Evolutionary conservation across 2,113 vertebrate species (phyloP), one percentile per base, ranked within the genome.

Genomic region (Silurus meridionalis): DNA sequence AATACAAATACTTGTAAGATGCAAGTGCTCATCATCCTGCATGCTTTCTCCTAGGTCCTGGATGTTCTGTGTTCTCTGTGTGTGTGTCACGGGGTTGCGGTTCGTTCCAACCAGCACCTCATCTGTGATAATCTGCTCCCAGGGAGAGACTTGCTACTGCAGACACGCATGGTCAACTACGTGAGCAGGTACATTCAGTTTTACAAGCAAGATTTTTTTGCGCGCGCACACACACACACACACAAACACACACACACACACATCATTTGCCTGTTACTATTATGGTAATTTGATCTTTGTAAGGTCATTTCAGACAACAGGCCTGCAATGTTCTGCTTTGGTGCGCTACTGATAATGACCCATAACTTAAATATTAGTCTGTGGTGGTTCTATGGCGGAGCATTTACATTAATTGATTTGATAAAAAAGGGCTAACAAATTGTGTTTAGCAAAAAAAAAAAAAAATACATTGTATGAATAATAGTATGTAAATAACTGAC

Each of bases 111-210:
- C 94, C 98, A 99, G 89, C 96, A 99, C 88, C 94, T 99, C 82
- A 99, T 99, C 90, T 99, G 98, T 93, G 98, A 99, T 91, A 98
- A 99, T 90, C 95, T 99, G 13, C 96, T 99, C 55, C 97, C 98
- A 5, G 97, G 97, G 86, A 93, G 98, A 94, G 98, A 99, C 77
- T 92, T 99, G 4, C 92, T 99, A 8, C 91, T 99, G 84, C 98
- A 99, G 91, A 99, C 97, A 0, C 95, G 97, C 0, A 96, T 99
- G 82, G 95, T 97, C 87, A 98, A 98, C 92, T 97, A 99, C 1
- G 96, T 98, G 87, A 97, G 96, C 96, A 99, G 97, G 98, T 99
- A 94, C 23, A 85, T 61, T 61, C 8, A 21, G 28, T 61, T 61
- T 25, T 78, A 78, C 23, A 25, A 77, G 74, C n/a, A n/a, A 8